phyloP scores from a whole-genome alignment of 2,797 vertebrate genomes.

The Falco cherrug region DNA sequence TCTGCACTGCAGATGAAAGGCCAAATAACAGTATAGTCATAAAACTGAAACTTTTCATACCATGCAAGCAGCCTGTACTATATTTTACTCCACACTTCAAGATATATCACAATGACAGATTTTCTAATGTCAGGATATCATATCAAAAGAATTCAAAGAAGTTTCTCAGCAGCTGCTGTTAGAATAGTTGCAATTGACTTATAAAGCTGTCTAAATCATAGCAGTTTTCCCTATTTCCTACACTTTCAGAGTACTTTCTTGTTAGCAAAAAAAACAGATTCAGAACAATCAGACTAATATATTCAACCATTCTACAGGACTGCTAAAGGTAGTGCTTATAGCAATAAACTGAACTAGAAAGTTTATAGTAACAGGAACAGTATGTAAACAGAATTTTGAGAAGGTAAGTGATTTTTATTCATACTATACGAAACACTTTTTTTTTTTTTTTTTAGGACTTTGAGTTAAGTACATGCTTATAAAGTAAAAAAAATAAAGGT shows the following conservation, averaged over 20 bases:
- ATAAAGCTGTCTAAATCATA: constrained; percentile 67
- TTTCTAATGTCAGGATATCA: constrained; percentile 77
- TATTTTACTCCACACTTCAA: constrained; percentile 73
- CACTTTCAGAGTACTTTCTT: constrained; percentile 32
- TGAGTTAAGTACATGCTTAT: not conserved
- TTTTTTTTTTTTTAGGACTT: not conserved
- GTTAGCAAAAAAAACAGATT: not conserved
- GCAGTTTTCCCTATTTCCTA: constrained; percentile 69
- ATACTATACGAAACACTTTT: not conserved
- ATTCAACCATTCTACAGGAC: not conserved
- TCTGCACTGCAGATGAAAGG: constrained; percentile 75
- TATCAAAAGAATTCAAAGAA: constrained; percentile 72
- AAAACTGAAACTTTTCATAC: constrained; percentile 74
- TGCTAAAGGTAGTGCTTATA: not conserved
- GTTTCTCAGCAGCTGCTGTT: constrained; percentile 76
- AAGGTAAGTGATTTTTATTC: constrained; percentile 9
- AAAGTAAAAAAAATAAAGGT: not conserved
- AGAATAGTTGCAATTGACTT: constrained; percentile 66
- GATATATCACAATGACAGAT: constrained; percentile 79
- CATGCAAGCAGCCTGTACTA: not conserved
- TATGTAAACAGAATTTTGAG: constrained; percentile 6
- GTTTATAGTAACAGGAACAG: not conserved
- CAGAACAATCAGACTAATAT: not conserved
- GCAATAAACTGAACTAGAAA: not conserved
- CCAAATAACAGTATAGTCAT: constrained; percentile 66